Percentiles rank a stretch among this genome's conserved stretches.
These are phyloP conservation scores for Oreortyx pictus DNA, from an alignment of 2,797 vertebrate genomes.

Conservation along the genomic window DNA sequence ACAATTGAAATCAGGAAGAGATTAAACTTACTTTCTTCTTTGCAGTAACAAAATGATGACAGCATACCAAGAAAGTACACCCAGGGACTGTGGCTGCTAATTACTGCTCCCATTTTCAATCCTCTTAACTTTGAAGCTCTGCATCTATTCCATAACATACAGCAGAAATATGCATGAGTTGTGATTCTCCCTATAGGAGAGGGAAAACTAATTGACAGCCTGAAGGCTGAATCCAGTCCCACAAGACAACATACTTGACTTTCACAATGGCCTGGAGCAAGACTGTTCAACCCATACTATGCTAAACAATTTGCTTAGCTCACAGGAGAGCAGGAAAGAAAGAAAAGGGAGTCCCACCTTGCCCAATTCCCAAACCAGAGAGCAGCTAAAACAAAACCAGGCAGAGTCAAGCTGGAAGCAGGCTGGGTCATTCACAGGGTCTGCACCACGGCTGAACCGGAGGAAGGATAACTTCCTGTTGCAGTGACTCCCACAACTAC, in stretches of 20 bases:
- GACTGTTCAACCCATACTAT: background rate
- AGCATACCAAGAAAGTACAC: slow-evolving; percentile 31
- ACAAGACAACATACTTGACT: background rate
- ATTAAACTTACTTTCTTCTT: slow-evolving; percentile 40
- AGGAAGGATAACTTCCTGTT: background rate
- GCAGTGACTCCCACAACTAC: background rate
- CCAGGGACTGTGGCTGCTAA: slow-evolving; percentile 27
- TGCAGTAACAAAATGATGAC: slow-evolving; percentile 29
- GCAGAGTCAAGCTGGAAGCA: background rate
- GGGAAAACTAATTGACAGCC: slow-evolving; percentile 43
- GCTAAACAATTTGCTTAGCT: background rate
- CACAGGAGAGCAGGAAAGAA: background rate
- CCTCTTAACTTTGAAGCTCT: slow-evolving; percentile 42
- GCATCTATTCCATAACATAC: background rate
- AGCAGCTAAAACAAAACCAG: background rate
- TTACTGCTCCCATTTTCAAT: slow-evolving; percentile 19
- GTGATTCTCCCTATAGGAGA: background rate
- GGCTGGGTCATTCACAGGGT: background rate
- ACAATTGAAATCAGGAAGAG: slow-evolving; percentile 29
- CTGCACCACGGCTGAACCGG: background rate
- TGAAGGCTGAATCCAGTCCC: background rate
- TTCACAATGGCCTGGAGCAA: background rate
- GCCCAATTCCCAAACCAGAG: background rate
- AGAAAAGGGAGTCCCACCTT: background rate
- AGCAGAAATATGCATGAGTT: slow-evolving; percentile 37